Evolutionary conservation across 2,113 vertebrate genomes (phyloP), one percentile per base, ranked within the genome.

Genomic region (Fukomys damarensis): DNA sequence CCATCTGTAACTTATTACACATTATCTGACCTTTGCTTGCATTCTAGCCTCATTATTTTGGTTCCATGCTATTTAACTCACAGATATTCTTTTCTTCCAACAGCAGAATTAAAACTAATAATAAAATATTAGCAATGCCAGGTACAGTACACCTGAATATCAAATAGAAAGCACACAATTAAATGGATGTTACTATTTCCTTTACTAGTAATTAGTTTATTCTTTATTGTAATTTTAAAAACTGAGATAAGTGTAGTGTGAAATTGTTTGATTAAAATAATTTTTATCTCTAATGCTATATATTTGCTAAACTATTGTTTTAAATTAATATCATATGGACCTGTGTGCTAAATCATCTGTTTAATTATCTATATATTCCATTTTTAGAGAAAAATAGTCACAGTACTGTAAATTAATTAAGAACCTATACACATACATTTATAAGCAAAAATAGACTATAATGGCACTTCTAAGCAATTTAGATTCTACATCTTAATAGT

Each of bases 1-100:
- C 98, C 98, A 98, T 98, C 97, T 98, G 98, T 94, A 98, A 98
- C 98, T 98, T 98, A 98, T 97, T 98, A 98, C 97, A 98, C 94
- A 97, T 96, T 96, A 98, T 97, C 97, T 98, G 98, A 98, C 98
- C 98, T 98, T 98, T 98, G 98, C 97, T 98, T 98, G 98, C 96
- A 98, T 98, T 98, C 97, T 98, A 98, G 94, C 97, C 98, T 98
- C 98, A 98, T 98, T 98, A 98, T 98, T 98, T 98, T 98, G 96
- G 96, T 95, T 98, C 97, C 97, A 98, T 97, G 98, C 97, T 98
- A 98, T 98, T 98, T 98, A 98, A 98, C 96, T 97, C 97, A 93
- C 59, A 98, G 93, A 98, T 97, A 98, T 88, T 90, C 54, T 96
- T 97, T 97, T 98, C 95, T 98, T 97, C 82, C 93, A 96, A 95